Evolutionary conservation across 2,113 vertebrate genomes (phyloP).

Genomic region (Paraplagusia blochii): DNA sequence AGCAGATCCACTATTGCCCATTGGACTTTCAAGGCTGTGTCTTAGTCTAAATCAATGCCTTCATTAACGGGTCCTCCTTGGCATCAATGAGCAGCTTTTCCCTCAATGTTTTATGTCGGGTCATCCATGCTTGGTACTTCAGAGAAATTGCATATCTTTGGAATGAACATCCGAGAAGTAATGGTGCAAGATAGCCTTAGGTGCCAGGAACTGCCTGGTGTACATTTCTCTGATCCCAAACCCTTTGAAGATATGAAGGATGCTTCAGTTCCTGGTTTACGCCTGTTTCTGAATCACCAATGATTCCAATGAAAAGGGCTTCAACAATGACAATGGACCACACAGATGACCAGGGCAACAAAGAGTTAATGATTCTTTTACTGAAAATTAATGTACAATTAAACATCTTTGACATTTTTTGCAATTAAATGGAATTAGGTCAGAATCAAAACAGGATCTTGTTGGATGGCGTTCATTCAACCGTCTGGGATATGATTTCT

Average conservation of each 20-base stretch:
- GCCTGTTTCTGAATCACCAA: slow-evolving; percentile 32
- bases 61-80: slow-evolving; percentile 7
- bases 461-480: slow-evolving; percentile 6
- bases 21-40: background rate
- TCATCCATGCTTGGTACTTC: slow-evolving; percentile 4
- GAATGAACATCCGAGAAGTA: slow-evolving; percentile 14
- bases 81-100: slow-evolving; percentile 6
- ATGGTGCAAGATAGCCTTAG: slow-evolving; percentile 28
- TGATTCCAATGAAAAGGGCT: slow-evolving; percentile 29
- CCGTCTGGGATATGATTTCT: slow-evolving; percentile 9
- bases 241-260: slow-evolving; percentile 51
- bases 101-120: slow-evolving; percentile 4
- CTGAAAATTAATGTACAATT: slow-evolving; percentile 7
- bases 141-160: slow-evolving; percentile 23
- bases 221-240: slow-evolving; percentile 36
- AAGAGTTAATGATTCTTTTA: background rate
- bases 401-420: slow-evolving; percentile 15
- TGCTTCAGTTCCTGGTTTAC: slow-evolving; percentile 21
- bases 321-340: no score
- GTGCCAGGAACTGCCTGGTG: slow-evolving; percentile 30
- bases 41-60: background rate
- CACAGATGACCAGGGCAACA: slow-evolving; percentile 1
- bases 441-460: slow-evolving; percentile 6
- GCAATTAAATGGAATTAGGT: slow-evolving; percentile 23
- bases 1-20: background rate